Conservation (phyloP, 2,113 vertebrate species). For the Anarhynchus alexandrinus region DNA sequence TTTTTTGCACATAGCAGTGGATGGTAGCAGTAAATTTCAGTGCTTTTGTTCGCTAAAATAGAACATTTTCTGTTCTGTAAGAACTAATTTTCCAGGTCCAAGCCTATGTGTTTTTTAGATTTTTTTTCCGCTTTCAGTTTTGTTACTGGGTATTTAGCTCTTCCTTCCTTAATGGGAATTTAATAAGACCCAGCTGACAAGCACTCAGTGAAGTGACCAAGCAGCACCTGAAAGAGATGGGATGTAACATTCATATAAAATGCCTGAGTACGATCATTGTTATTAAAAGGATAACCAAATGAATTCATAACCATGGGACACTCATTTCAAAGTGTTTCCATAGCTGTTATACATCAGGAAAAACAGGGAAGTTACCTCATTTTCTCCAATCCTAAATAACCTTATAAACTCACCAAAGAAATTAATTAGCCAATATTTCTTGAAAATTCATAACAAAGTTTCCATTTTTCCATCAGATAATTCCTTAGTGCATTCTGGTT, state of each 20-base stretch:
- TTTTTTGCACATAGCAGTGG: neutral
- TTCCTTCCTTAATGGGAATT: slow-evolving; percentile 44
- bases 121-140: neutral
- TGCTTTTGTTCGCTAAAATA: neutral
- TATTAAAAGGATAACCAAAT: slow-evolving; percentile 51
- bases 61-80: neutral
- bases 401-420: slow-evolving; percentile 61
- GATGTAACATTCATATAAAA: slow-evolving; percentile 21
- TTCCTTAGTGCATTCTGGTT: slow-evolving; percentile 69
- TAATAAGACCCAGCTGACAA: slow-evolving; percentile 59
- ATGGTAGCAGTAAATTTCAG: neutral
- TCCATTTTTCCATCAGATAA: slow-evolving; percentile 64
- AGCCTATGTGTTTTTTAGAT: neutral
- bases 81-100: slow-evolving; percentile 36
- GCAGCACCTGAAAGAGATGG: slow-evolving; percentile 52
- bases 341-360: slow-evolving; percentile 60
- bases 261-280: neutral
- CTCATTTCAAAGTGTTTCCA: slow-evolving; percentile 64
- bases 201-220: slow-evolving; percentile 25
- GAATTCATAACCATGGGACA: slow-evolving; percentile 57
- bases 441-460: slow-evolving; percentile 68
- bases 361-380: slow-evolving; percentile 65
- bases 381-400: slow-evolving; percentile 65
- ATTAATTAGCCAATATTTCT: slow-evolving; percentile 70
- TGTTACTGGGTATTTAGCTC: slow-evolving; percentile 38